Percentiles rank a stretch among this genome's conserved stretches.
Evolutionary conservation across 2,113 vertebrate genomes (phyloP).

Genomic region (Nothobranchius kuhntae): DNA sequence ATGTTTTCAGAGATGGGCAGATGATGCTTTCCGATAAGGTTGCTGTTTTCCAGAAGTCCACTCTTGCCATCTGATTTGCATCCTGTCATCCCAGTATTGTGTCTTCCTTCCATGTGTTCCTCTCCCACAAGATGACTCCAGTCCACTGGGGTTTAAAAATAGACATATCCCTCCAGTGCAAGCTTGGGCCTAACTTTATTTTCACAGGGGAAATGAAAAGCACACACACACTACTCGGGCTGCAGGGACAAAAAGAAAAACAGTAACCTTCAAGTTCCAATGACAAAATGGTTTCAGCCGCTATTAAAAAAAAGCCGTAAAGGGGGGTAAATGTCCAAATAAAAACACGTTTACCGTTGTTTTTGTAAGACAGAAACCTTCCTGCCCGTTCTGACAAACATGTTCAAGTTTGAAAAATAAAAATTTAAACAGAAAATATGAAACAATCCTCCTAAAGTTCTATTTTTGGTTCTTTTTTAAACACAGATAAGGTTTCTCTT

Average conservation of each 20-base stretch:
- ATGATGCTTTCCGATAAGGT: constrained; percentile 19
- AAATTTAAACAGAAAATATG: no score
- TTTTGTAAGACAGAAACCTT: neutral
- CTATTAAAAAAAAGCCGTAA: constrained; percentile 5
- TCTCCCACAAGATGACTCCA: constrained; percentile 49
- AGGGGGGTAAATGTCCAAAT: constrained; percentile 9
- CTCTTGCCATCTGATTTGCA: constrained; percentile 38
- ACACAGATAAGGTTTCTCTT: no score
- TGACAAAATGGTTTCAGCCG: constrained; percentile 50
- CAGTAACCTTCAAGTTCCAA: constrained; percentile 65
- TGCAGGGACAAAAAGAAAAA: constrained; percentile 37
- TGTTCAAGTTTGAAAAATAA: no score
- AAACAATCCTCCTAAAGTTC: no score
- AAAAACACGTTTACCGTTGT: neutral
- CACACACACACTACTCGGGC: constrained; percentile 38
- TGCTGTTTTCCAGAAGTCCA: constrained; percentile 30
- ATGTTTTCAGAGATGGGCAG: neutral
- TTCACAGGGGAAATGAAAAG: constrained; percentile 64
- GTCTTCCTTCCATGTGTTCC: constrained; percentile 40
- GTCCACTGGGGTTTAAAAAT: constrained; percentile 70
- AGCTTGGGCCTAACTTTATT: constrained; percentile 61
- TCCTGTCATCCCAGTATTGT: constrained; percentile 28
- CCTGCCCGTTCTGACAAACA: constrained; percentile 5
- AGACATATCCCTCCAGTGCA: constrained; percentile 58
- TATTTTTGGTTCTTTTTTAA: no score